These are phyloP conservation scores for Parazoanthus atlanticus DNA, from an alignment of 92 coral and sea anemone genomes.

Conservation along the genomic window DNA sequence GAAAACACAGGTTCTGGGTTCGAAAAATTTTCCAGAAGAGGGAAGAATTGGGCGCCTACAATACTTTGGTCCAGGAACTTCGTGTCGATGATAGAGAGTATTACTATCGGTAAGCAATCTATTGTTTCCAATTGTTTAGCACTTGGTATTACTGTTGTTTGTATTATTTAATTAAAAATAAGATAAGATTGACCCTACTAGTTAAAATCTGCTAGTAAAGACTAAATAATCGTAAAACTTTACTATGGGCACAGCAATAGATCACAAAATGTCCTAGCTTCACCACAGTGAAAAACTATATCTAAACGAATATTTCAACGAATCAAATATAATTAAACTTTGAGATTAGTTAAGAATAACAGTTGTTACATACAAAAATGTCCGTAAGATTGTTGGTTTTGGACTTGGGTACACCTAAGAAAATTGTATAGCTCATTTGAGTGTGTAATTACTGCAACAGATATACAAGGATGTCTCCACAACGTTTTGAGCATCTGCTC, in stretches of 20 bases:
- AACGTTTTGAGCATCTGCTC: conserved; percentile 64
- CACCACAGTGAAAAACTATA: no score
- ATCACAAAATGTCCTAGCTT: no score
- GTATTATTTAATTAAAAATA: conserved; percentile 20
- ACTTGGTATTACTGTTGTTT: background rate
- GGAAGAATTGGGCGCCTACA: conserved; percentile 35
- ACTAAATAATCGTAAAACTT: no score
- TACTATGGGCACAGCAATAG: conserved; percentile 22
- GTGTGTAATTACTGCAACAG: conserved; percentile 39
- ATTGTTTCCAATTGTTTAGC: conserved; percentile 11
- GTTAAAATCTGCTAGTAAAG: conserved; percentile 4
- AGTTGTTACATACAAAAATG: no score
- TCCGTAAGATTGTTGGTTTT: conserved; percentile 5
- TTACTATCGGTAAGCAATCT: conserved; percentile 22
- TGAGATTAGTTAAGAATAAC: no score
- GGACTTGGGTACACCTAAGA: background rate
- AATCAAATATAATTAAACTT: no score
- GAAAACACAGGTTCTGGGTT: conserved; percentile 45
- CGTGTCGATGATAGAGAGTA: no score
- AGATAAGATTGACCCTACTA: background rate
- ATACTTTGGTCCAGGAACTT: no score
- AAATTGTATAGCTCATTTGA: conserved; percentile 1
- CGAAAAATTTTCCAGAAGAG: conserved; percentile 39
- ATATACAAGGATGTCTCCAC: conserved; percentile 64
- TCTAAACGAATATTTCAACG: no score